Evolutionary conservation across 2,113 vertebrate genomes (phyloP).

Genomic region (Heptranchias perlo): DNA sequence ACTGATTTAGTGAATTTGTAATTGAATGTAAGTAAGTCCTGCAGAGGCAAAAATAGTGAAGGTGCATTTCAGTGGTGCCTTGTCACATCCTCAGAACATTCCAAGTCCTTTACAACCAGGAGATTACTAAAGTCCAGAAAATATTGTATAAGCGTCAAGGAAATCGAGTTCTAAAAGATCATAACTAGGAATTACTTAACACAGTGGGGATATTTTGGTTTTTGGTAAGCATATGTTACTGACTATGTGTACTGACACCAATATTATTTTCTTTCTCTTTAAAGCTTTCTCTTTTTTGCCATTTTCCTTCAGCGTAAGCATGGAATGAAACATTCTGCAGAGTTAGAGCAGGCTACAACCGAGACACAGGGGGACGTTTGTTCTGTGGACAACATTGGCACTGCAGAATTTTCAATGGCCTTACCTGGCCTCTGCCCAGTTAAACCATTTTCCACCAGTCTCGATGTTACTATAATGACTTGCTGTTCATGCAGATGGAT

Average conservation of each 20-base stretch:
- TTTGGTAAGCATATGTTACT: not conserved
- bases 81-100: not conserved
- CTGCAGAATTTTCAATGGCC: not conserved
- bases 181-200: not conserved
- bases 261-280: not conserved
- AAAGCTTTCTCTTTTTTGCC: not conserved
- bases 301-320: not conserved
- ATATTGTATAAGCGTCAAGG: not conserved
- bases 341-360: not conserved
- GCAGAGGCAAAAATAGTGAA: not conserved
- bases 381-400: not conserved
- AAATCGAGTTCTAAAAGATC: not conserved
- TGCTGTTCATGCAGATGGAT: not conserved
- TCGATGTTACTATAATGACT: not conserved
- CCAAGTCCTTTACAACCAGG: not conserved
- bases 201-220: not conserved
- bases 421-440: conserved; percentile 2
- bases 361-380: not conserved
- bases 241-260: not conserved
- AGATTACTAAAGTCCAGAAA: not conserved
- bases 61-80: not conserved
- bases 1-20: not conserved
- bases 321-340: not conserved
- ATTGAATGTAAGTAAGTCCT: not conserved
- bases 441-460: not conserved